phyloP scores from a whole-genome alignment of 2,113 vertebrate genomes.

The Albula goreensis region DNA sequence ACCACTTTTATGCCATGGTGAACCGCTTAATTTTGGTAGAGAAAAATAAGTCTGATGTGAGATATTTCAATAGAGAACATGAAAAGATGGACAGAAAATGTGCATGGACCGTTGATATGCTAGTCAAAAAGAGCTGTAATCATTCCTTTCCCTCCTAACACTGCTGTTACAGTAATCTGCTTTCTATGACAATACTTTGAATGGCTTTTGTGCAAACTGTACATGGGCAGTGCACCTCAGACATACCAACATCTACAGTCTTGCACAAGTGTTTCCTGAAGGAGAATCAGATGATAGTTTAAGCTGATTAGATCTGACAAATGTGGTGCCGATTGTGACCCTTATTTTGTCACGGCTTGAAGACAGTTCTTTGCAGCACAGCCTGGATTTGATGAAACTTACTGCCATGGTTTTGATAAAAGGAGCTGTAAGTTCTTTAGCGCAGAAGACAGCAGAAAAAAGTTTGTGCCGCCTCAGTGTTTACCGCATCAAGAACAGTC shows the following conservation, averaged over 20 bases:
- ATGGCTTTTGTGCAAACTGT: not conserved
- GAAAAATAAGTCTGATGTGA: constrained; percentile 60
- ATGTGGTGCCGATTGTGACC: not conserved
- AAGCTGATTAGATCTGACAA: not conserved
- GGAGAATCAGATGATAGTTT: not conserved
- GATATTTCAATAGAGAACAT: constrained; percentile 65
- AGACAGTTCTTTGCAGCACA: constrained; percentile 50
- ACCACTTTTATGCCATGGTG: constrained; percentile 68
- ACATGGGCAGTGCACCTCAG: not conserved
- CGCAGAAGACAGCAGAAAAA: not conserved
- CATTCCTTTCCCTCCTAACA: not conserved
- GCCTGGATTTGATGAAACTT: constrained; percentile 63
- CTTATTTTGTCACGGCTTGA: not conserved
- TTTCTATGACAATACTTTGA: not conserved
- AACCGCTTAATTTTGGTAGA: constrained; percentile 58
- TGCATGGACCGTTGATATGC: constrained; percentile 27
- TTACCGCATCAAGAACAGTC: constrained; percentile 24
- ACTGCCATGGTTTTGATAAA: constrained; percentile 42
- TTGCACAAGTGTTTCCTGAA: not conserved
- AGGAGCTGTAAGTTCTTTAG: constrained; percentile 9
- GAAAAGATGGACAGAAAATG: constrained; percentile 55
- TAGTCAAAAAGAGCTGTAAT: constrained; percentile 7
- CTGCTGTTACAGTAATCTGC: not conserved
- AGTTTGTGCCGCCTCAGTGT: too few species aligned
- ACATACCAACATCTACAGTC: not conserved